Evolutionary conservation across 2,888 invertebrate genomes (phyloP).

Genomic region (Lagria hirta): DNA sequence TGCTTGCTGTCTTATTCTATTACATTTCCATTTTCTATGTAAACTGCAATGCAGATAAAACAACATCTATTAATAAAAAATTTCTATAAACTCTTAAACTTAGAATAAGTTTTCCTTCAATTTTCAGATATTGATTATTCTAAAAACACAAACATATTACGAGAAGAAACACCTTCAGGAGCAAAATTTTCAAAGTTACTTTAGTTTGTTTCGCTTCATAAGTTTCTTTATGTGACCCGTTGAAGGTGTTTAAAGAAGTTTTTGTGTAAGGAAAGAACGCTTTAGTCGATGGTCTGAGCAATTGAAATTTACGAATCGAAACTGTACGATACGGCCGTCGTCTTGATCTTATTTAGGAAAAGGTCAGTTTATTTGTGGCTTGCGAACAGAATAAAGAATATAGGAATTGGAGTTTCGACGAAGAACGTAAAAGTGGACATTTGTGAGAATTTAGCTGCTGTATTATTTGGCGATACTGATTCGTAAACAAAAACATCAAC

Average conservation of each 20-base stretch:
- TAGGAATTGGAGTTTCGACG: constrained; percentile 20
- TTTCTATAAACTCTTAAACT: too few species aligned
- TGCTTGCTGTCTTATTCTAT: too few species aligned
- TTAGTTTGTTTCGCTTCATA: constrained; percentile 15
- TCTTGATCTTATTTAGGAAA: constrained; percentile 45
- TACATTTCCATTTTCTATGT: too few species aligned
- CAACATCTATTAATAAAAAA: too few species aligned
- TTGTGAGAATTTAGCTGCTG: too few species aligned
- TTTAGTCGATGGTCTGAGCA: constrained; percentile 35
- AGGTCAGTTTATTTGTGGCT: constrained; percentile 45
- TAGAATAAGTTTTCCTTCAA: constrained; percentile 10
- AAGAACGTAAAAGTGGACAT: too few species aligned
- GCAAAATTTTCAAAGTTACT: constrained; percentile 14
- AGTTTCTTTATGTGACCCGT: constrained; percentile 3
- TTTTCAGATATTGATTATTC: constrained; percentile 13
- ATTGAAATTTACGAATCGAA: constrained; percentile 45
- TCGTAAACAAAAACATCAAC: too few species aligned
- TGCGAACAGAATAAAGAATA: constrained; percentile 37
- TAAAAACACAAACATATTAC: constrained; percentile 22
- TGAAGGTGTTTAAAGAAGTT: constrained; percentile 1
- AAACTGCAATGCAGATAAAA: too few species aligned
- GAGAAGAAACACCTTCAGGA: background rate
- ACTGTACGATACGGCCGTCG: constrained; percentile 36
- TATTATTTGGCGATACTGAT: too few species aligned
- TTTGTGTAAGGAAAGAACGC: constrained; percentile 11